Conservation (phyloP, 1,140 invertebrate species). For the Diorhabda elongata region DNA sequence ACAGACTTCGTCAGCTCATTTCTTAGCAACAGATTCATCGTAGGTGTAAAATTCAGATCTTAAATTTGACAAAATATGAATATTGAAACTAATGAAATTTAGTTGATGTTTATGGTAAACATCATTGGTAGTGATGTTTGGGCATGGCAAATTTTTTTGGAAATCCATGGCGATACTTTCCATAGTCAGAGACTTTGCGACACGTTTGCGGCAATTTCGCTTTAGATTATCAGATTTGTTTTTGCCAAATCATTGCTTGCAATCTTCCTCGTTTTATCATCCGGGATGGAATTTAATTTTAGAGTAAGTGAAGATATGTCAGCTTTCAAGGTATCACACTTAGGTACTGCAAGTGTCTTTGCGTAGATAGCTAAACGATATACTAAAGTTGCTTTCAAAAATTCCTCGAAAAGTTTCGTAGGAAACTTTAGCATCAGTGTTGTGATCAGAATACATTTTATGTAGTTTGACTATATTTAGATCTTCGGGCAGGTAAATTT, state of each 20-base stretch:
- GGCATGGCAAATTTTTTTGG: conserved; percentile 10
- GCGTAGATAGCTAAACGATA: no score
- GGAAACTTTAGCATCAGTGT: no score
- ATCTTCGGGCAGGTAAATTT: no score
- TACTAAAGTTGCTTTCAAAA: no score
- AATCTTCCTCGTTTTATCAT: conserved; percentile 8
- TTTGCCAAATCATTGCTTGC: conserved; percentile 5
- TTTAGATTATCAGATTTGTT: conserved; percentile 15
- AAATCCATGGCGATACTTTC: conserved; percentile 12
- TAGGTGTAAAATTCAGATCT: no score
- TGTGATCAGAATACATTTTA: no score
- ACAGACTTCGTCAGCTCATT: conserved; percentile 3
- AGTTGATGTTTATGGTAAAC: conserved; percentile 20
- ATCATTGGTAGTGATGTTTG: conserved; percentile 15
- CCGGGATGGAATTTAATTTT: conserved; percentile 16
- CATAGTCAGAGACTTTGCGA: conserved; percentile 8
- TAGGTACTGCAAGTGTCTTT: conserved; percentile 5
- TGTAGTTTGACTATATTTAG: no score
- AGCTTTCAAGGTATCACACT: conserved; percentile 14
- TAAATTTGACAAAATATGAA: conserved; percentile 6
- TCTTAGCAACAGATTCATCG: no score
- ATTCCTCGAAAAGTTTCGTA: no score
- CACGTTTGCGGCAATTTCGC: conserved; percentile 15
- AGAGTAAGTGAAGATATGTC: conserved; percentile 15
- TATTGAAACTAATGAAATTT: conserved; percentile 26